A percentile compares a stretch with the other conserved stretches of the same genome.
phyloP scores from a whole-genome alignment of 2,888 invertebrate genomes.

The Yponomeuta evonymella region DNA sequence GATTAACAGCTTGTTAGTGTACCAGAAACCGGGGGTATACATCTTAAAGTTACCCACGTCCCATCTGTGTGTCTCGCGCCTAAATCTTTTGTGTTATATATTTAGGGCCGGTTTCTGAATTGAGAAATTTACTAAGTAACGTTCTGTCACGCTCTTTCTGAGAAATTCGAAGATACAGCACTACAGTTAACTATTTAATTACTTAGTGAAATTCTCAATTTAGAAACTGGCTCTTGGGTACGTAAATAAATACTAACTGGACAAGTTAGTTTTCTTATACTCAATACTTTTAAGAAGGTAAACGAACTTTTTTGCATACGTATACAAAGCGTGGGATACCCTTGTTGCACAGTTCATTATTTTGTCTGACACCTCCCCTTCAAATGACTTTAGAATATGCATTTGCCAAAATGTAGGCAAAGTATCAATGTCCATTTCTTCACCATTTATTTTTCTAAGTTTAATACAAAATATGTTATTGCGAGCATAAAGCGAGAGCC shows the following conservation, averaged over 20 bases:
- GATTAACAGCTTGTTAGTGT: too few species aligned
- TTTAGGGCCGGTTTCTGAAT: too few species aligned
- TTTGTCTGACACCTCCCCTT: constrained; percentile 40
- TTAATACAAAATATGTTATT: constrained; percentile 45
- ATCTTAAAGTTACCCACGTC: too few species aligned
- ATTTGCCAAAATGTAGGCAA: constrained; percentile 62
- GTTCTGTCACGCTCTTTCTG: too few species aligned
- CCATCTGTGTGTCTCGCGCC: too few species aligned
- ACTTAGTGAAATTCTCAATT: too few species aligned
- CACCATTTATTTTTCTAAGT: constrained; percentile 38
- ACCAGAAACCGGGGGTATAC: too few species aligned
- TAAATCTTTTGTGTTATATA: too few species aligned
- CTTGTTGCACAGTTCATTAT: constrained; percentile 42
- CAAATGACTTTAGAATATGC: constrained; percentile 56
- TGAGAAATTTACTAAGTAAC: too few species aligned
- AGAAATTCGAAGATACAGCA: too few species aligned
- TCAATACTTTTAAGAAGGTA: constrained; percentile 44
- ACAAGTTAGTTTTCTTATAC: neutral
- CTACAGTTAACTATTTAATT: too few species aligned
- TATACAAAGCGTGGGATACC: constrained; percentile 30
- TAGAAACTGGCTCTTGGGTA: too few species aligned
- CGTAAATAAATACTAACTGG: neutral
- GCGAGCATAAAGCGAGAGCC: constrained; percentile 39
- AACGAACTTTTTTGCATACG: constrained; percentile 40
- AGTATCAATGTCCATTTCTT: constrained; percentile 37